phyloP scores from a whole-genome alignment of 2,888 invertebrate species.

The Metalampra italica region DNA sequence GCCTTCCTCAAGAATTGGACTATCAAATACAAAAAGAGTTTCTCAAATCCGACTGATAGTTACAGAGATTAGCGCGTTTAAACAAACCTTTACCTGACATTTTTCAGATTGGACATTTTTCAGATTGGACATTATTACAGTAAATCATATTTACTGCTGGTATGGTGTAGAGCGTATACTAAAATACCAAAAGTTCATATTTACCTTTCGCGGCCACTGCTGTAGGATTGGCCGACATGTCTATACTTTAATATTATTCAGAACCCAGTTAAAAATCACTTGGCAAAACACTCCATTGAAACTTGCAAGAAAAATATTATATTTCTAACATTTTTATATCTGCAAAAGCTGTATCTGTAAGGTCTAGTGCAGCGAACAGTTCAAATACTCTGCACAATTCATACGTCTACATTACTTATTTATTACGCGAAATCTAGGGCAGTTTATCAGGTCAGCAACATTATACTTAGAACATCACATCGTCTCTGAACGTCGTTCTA shows the following conservation, averaged over 20 bases:
- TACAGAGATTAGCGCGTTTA: too few species aligned
- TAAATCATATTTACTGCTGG: too few species aligned
- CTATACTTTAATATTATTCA: constrained; percentile 12
- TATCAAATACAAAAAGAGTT: too few species aligned
- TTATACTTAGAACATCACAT: too few species aligned
- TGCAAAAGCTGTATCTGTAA: not conserved
- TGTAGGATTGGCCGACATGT: constrained; percentile 48
- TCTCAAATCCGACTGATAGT: too few species aligned
- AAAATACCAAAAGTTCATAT: too few species aligned
- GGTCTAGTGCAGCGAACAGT: not conserved
- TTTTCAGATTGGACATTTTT: too few species aligned
- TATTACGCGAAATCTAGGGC: not conserved
- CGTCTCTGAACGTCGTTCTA: not conserved
- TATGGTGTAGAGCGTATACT: too few species aligned
- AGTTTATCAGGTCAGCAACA: not conserved
- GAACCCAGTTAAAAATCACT: not conserved
- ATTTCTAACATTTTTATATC: not conserved
- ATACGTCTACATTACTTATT: not conserved
- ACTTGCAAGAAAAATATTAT: not conserved
- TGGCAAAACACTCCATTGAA: not conserved
- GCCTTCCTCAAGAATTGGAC: too few species aligned
- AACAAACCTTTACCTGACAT: too few species aligned
- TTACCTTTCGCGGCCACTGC: constrained; percentile 54
- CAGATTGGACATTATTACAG: too few species aligned
- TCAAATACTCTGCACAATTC: not conserved